Evolutionary conservation across 2,888 invertebrate species (phyloP).

Genomic region (Lutraria lutraria): DNA sequence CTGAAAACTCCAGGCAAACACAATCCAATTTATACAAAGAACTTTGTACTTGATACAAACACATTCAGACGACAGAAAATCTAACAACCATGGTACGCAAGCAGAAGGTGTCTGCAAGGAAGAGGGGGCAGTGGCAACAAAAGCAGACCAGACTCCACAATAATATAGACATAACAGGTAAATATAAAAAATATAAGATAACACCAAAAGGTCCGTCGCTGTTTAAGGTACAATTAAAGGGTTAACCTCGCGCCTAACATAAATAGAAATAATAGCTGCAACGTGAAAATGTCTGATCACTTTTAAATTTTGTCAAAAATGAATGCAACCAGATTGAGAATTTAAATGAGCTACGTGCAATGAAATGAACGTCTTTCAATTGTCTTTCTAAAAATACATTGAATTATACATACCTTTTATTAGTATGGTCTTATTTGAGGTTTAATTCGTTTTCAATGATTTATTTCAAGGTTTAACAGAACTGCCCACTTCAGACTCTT

Average conservation of each 20-base stretch:
- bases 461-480: neutral
- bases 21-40: no score
- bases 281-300: no score
- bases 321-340: no score
- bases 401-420: neutral
- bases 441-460: neutral
- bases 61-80: no score
- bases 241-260: neutral
- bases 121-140: neutral
- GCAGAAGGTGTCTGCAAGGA: neutral
- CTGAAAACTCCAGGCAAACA: no score
- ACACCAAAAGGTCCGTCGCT: neutral
- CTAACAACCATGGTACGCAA: neutral
- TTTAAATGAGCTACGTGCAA: no score
- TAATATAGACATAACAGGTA: neutral
- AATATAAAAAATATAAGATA: no score
- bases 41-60: no score
- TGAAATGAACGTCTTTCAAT: no score
- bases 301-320: no score
- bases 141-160: neutral
- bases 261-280: neutral
- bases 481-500: neutral
- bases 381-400: neutral
- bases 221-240: neutral
- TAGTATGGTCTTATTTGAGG: neutral